A percentile compares a stretch with the other conserved stretches of the same genome.
These are phyloP conservation scores for Drosophila engyochracea DNA, from an alignment of 2,888 invertebrate genomes.

Conservation along the genomic window DNA sequence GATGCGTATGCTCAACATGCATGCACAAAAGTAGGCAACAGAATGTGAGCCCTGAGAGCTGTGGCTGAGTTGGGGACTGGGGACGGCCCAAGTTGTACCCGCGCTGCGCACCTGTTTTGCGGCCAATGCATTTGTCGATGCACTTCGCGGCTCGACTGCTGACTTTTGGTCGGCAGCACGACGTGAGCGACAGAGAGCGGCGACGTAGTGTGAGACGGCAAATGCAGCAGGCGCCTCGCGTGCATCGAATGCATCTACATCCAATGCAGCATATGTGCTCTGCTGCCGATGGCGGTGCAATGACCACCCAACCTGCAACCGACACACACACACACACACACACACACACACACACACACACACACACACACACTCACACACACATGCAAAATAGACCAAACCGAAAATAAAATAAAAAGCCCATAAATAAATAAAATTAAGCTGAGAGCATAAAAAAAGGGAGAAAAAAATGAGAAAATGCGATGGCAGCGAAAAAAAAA, in stretches of 20 bases:
- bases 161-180: slow-evolving; percentile 35
- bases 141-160: slow-evolving; percentile 40
- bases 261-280: slow-evolving; percentile 44
- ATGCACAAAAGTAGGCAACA: slow-evolving; percentile 38
- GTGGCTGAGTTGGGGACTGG: neutral
- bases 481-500: slow-evolving; percentile 37
- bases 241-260: slow-evolving; percentile 30
- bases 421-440: slow-evolving; percentile 81
- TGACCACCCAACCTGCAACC: slow-evolving; percentile 28
- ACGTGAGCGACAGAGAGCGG: slow-evolving; percentile 25
- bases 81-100: neutral
- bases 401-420: slow-evolving; percentile 66
- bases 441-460: slow-evolving; percentile 60
- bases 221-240: slow-evolving; percentile 39
- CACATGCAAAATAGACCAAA: slow-evolving; percentile 52
- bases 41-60: neutral
- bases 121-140: slow-evolving; percentile 53
- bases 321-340: slow-evolving; percentile 21
- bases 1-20: neutral
- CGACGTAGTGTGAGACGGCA: slow-evolving; percentile 53
- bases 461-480: slow-evolving; percentile 37
- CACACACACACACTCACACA: slow-evolving; percentile 2
- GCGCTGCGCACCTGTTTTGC: slow-evolving; percentile 47
- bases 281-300: slow-evolving; percentile 28
- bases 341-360: no score